Base-by-base conservation (phyloP, 2,797 vertebrate species). In the Pseudotriccus pelzelni region DNA sequence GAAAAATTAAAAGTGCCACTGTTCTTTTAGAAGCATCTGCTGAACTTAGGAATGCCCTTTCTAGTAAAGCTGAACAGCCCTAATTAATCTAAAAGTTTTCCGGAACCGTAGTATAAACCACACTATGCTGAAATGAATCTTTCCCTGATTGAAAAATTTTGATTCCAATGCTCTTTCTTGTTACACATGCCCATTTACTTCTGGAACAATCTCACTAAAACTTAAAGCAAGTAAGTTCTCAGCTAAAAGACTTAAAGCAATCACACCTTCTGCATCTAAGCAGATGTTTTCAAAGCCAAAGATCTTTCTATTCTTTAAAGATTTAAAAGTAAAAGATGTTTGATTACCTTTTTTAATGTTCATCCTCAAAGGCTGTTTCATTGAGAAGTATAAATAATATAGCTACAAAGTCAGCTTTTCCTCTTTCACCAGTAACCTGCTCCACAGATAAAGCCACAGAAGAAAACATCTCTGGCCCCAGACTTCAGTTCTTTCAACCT, bases 181-280 rank as follows among this genome's bases (percentile, higher is more conserved):
- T 43, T 78, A n/a, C 0, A 1, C 6, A 2, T 1, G 6, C 1
- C 19, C 25, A 53, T 50, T 76, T 59, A 39, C 22, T 63, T 62
- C 15, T 77, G 24, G 17, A 77, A 84, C 88, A 91, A n/a, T 17
- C 25, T 68, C 44, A 41, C 47, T 89, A 63, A 89, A 79, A 36
- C 14, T 32, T 32, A 24, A 59, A 64, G 5, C 7, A 24, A 47
- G 4, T 19, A 69, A 47, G 15, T 32, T 66, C 22, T 79, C n/a
- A 47, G 18, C 11, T 62, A 59, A 72, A 83, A 87, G 56, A 39
- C 10, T 49, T n/a, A n/a, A 81, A 68, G 7, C 28, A 87, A 10
- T n/a, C 8, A 15, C 28, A 43, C 14, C 5, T 85, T 70, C 41
- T 77, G 28, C 32, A 60, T 18, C 23, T 14, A 4, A 74, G 7